phyloP scores from a whole-genome alignment of 2,113 vertebrate species.

The Tympanuchus pallidicinctus region DNA sequence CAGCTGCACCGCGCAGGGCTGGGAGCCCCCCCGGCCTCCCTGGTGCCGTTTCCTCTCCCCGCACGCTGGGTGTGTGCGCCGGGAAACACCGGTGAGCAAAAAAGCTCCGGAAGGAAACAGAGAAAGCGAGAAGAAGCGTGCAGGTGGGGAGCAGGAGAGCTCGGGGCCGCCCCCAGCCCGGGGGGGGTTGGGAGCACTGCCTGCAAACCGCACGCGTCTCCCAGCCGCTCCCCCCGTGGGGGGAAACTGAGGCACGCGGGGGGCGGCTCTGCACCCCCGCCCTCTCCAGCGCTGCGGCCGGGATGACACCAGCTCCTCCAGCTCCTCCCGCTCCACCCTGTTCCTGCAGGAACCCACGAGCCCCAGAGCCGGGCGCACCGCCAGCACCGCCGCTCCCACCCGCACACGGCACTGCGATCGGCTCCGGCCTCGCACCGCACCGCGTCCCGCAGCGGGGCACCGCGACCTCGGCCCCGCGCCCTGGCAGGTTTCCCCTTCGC shows the following conservation, averaged over 20 bases:
- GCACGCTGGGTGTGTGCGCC: not conserved
- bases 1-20: not conserved
- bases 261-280: not conserved
- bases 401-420: not conserved
- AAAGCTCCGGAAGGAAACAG: constrained; percentile 65
- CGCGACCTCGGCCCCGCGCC: constrained; percentile 51
- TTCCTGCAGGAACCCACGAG: constrained; percentile 65
- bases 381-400: not conserved
- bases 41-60: constrained; percentile 27
- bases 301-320: constrained; percentile 62
- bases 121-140: constrained; percentile 22
- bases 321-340: constrained; percentile 65
- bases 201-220: not conserved
- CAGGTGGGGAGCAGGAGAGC: constrained; percentile 54
- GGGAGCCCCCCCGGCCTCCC: constrained; percentile 19
- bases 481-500: not conserved
- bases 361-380: constrained; percentile 26
- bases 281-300: not conserved
- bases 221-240: not conserved
- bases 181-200: too few relatives aligned
- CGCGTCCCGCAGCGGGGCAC: constrained; percentile 56
- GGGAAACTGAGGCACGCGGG: constrained; percentile 39
- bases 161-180: not conserved
- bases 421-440: not conserved
- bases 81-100: not conserved